phyloP scores from a whole-genome alignment of 2,888 invertebrate genomes.

The Muschampia plurimacula region DNA sequence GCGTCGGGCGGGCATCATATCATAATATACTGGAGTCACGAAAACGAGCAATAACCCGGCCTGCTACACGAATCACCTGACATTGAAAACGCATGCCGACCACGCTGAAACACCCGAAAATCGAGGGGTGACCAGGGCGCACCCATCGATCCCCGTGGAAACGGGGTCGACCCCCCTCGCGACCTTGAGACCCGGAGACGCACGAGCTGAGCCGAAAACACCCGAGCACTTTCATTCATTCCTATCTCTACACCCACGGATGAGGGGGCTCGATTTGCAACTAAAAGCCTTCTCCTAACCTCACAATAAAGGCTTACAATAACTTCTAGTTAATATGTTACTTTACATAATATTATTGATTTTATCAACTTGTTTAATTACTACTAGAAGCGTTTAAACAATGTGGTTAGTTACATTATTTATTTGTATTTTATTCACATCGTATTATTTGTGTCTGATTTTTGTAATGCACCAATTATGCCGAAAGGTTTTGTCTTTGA shows the following conservation, averaged over 20 bases:
- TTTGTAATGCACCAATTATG: background rate
- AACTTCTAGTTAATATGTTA: slow-evolving; percentile 5
- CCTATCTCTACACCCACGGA: slow-evolving; percentile 56
- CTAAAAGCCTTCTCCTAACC: slow-evolving; percentile 5
- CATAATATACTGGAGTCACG: slow-evolving; percentile 67
- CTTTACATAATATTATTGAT: background rate
- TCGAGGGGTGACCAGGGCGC: slow-evolving; percentile 66
- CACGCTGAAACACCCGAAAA: slow-evolving; percentile 63
- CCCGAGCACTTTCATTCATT: slow-evolving; percentile 77
- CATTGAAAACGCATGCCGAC: slow-evolving; percentile 76
- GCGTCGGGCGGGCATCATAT: slow-evolving; percentile 23
- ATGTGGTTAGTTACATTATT: too few species aligned
- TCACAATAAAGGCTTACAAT: slow-evolving; percentile 7
- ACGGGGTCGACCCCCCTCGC: slow-evolving; percentile 70
- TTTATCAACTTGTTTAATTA: slow-evolving; percentile 3
- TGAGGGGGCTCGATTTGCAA: slow-evolving; percentile 49
- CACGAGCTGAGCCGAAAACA: slow-evolving; percentile 68
- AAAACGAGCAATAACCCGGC: slow-evolving; percentile 66
- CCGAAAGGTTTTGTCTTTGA: background rate
- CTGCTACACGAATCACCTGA: slow-evolving; percentile 75
- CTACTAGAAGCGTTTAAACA: background rate
- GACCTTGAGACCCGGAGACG: slow-evolving; percentile 71
- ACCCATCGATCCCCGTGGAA: slow-evolving; percentile 82
- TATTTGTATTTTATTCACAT: too few species aligned
- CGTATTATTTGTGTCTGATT: background rate